Percentiles rank a stretch among this genome's conserved stretches.
Evolutionary conservation across 1,140 invertebrate genomes (phyloP).

Genomic region (Wiebesia pumilae): DNA sequence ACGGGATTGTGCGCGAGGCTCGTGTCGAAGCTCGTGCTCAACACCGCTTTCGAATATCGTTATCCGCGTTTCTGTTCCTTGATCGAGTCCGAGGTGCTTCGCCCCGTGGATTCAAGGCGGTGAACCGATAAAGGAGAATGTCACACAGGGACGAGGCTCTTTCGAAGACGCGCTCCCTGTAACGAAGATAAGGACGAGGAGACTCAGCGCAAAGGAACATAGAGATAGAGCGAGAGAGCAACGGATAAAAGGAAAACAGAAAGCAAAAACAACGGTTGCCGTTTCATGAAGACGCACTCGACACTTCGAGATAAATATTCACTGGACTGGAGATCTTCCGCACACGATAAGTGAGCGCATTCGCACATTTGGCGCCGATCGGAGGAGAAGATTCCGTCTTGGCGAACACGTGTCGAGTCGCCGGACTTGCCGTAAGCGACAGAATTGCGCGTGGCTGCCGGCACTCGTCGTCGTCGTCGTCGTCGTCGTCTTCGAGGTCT

Average conservation of each 20-base stretch:
- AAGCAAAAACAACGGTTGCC: too few relatives aligned
- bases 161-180: background rate
- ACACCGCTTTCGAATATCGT: too few relatives aligned
- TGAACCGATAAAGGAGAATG: background rate
- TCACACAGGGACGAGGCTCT: background rate
- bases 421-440: background rate
- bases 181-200: background rate
- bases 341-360: background rate
- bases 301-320: constrained; percentile 19
- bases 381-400: background rate
- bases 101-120: too few relatives aligned
- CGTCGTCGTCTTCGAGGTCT: background rate
- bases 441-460: background rate
- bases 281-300: background rate
- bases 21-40: too few relatives aligned
- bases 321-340: constrained; percentile 1
- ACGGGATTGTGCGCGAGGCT: background rate
- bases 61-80: too few relatives aligned
- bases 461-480: background rate
- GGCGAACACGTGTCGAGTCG: background rate
- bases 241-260: too few relatives aligned
- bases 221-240: background rate
- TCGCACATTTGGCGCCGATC: background rate
- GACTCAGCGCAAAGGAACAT: too few relatives aligned
- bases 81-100: too few relatives aligned